phyloP scores from a whole-genome alignment of 2,888 invertebrate genomes.

The Hyles lineata region DNA sequence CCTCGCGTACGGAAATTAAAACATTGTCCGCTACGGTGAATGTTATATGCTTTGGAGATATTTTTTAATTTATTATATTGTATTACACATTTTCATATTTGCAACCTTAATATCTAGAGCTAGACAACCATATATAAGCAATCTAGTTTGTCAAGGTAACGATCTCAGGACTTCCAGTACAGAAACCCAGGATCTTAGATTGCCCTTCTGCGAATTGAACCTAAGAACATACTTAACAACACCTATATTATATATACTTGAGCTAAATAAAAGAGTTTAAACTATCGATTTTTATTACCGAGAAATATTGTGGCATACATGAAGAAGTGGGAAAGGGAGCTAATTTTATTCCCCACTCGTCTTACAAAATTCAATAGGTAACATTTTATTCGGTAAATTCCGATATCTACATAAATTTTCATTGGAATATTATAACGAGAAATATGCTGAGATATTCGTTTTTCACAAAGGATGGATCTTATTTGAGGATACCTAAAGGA shows the following conservation, averaged over 20 bases:
- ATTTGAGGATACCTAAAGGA: conserved; percentile 27
- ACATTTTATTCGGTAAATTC: conserved; percentile 34
- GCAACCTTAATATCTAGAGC: too few relatives aligned
- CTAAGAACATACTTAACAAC: too few relatives aligned
- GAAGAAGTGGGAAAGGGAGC: not conserved
- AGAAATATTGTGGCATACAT: not conserved
- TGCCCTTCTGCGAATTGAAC: too few relatives aligned
- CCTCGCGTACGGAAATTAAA: not conserved
- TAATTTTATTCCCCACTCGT: conserved; percentile 3
- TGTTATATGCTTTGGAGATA: not conserved
- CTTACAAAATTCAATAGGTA: conserved; percentile 29
- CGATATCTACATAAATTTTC: conserved; percentile 35
- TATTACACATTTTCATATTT: too few relatives aligned
- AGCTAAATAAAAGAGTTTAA: too few relatives aligned
- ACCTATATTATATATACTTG: too few relatives aligned
- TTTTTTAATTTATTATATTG: too few relatives aligned
- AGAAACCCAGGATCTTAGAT: too few relatives aligned
- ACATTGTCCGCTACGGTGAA: not conserved
- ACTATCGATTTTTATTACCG: too few relatives aligned
- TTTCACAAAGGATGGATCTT: conserved; percentile 29
- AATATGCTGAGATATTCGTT: conserved; percentile 28
- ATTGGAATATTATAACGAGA: conserved; percentile 30
- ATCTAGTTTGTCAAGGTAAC: too few relatives aligned
- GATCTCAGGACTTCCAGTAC: too few relatives aligned
- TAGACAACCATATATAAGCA: too few relatives aligned